phyloP scores from a whole-genome alignment of 2,888 invertebrate species.

The Drosophila cracens region DNA sequence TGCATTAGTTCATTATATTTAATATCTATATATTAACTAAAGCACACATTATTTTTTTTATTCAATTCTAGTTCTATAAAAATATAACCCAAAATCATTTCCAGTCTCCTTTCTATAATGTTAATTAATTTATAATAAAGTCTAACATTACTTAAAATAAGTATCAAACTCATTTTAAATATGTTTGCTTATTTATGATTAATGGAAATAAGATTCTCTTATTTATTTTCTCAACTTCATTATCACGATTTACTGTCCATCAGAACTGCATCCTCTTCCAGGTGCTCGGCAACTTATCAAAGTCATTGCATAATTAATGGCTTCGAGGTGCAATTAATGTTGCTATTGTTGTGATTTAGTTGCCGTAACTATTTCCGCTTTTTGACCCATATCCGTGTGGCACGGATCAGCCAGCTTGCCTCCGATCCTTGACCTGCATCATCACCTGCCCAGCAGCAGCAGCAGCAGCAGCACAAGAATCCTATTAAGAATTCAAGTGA shows the following conservation, averaged over 20 bases:
- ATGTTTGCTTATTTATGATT: background rate
- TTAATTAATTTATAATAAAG: background rate
- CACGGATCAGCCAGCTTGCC: constrained; percentile 35
- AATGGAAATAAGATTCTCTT: background rate
- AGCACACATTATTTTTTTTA: background rate
- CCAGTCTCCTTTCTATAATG: background rate
- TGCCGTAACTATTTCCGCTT: constrained; percentile 28
- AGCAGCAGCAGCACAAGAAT: constrained; percentile 25
- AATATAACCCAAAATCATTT: background rate
- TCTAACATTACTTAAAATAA: background rate
- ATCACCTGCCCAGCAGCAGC: constrained; percentile 34
- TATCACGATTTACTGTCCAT: constrained; percentile 1
- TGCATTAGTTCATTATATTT: background rate
- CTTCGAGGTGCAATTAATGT: constrained; percentile 17
- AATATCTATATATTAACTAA: background rate
- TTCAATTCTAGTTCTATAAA: fast-evolving
- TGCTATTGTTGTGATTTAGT: constrained; percentile 19
- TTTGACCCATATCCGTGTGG: constrained; percentile 46
- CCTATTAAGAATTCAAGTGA: constrained; percentile 50
- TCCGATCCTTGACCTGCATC: constrained; percentile 59
- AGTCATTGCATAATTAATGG: constrained; percentile 8
- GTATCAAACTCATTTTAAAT: background rate
- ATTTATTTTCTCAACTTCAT: background rate
- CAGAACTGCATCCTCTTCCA: constrained; percentile 3
- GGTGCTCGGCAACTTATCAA: background rate